These are phyloP conservation scores for Griposia aprilina DNA, from an alignment of 2,888 invertebrate species.

Conservation along the genomic window DNA sequence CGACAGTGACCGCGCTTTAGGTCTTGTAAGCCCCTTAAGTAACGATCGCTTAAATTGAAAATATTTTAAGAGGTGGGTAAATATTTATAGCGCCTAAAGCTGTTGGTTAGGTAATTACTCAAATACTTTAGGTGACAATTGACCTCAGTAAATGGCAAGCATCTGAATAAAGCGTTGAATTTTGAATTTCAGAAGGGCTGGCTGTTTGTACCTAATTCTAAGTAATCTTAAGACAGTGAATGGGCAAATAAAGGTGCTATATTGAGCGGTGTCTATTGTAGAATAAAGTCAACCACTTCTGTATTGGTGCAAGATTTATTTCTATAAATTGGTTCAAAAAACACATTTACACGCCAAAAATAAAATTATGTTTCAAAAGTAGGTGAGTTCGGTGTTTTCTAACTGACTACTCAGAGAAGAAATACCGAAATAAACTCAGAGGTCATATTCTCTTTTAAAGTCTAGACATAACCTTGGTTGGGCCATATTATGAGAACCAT, in stretches of 20 bases:
- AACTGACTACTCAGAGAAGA: background rate
- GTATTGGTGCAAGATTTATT: background rate
- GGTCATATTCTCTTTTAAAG: background rate
- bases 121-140: conserved; percentile 9
- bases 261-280: background rate
- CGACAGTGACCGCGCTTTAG: no score
- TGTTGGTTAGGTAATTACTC: background rate
- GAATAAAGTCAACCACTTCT: background rate
- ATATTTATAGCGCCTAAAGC: conserved; percentile 12
- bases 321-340: background rate
- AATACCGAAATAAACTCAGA: background rate
- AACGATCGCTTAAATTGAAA: conserved; percentile 37
- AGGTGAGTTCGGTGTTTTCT: background rate
- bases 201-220: background rate
- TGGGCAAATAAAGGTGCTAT: background rate
- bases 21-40: no score
- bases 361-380: background rate
- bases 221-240: background rate
- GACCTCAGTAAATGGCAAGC: background rate
- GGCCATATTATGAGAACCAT: background rate
- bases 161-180: background rate
- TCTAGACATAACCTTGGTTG: background rate
- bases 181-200: background rate
- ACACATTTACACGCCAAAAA: background rate
- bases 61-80: conserved; percentile 5